Evolutionary conservation across 2,888 invertebrate species (phyloP).

Genomic region (Aethes cnicana): DNA sequence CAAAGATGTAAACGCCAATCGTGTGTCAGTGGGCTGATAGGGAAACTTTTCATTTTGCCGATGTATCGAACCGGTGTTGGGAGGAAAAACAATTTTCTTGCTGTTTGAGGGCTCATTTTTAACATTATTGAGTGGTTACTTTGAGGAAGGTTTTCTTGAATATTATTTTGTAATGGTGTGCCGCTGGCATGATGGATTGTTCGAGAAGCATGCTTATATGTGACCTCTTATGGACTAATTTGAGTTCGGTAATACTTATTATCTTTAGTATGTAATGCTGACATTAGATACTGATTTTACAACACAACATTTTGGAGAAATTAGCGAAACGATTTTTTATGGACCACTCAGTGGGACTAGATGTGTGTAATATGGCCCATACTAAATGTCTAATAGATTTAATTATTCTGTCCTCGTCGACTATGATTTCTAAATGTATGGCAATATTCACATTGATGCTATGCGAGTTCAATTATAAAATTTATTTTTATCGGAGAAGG

Average conservation of each 20-base stretch:
- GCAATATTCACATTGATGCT: too few species aligned
- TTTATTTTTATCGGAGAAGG: too few species aligned
- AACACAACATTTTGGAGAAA: too few species aligned
- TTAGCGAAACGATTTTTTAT: too few species aligned
- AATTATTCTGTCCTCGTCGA: too few species aligned
- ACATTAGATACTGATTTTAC: too few species aligned
- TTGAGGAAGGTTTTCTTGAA: slow-evolving; percentile 47
- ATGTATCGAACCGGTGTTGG: slow-evolving; percentile 61
- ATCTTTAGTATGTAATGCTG: background rate
- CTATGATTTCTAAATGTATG: too few species aligned
- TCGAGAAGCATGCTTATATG: slow-evolving; percentile 32
- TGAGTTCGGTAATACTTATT: background rate
- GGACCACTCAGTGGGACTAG: too few species aligned
- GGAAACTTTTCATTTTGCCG: slow-evolving; percentile 78
- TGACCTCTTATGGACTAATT: slow-evolving; percentile 8
- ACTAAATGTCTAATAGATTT: too few species aligned
- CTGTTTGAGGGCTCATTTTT: slow-evolving; percentile 71
- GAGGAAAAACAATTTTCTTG: slow-evolving; percentile 74
- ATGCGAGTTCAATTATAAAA: too few species aligned
- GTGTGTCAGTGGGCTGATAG: slow-evolving; percentile 76
- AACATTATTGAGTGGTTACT: slow-evolving; percentile 70
- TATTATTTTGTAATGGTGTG: slow-evolving; percentile 51
- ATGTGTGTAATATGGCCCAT: too few species aligned
- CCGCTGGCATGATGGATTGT: slow-evolving; percentile 50
- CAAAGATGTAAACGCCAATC: slow-evolving; percentile 78